A percentile compares a stretch with the other conserved stretches of the same genome.
These are phyloP conservation scores for Solea solea DNA, from an alignment of 2,113 vertebrate species.

Conservation along the genomic window DNA sequence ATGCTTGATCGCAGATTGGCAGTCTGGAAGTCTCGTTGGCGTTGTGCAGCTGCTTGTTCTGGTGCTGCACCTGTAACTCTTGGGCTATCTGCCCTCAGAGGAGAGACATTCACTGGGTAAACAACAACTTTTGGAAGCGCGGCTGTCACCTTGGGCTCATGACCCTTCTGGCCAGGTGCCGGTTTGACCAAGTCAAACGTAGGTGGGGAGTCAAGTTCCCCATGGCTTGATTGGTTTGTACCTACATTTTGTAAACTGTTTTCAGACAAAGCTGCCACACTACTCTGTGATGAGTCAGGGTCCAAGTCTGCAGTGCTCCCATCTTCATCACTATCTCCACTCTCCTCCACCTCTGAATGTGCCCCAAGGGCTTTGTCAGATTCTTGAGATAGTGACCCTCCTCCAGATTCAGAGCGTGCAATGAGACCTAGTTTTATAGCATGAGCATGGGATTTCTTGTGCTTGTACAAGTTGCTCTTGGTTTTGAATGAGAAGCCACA, in stretches of 20 bases:
- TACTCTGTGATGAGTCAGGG: slow-evolving; percentile 84
- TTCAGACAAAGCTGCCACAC: slow-evolving; percentile 80
- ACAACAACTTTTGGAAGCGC: slow-evolving; percentile 94
- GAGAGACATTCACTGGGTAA: slow-evolving; percentile 89
- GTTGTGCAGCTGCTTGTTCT: slow-evolving; percentile 84
- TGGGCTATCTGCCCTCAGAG: slow-evolving; percentile 88
- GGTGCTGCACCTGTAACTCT: slow-evolving; percentile 83
- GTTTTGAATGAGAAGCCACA: slow-evolving; percentile 99
- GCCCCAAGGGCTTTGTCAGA: slow-evolving; percentile 90
- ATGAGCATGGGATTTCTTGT: slow-evolving; percentile 99
- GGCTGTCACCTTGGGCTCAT: slow-evolving; percentile 84
- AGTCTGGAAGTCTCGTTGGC: slow-evolving; percentile 85
- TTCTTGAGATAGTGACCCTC: slow-evolving; percentile 88
- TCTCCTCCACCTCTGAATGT: slow-evolving; percentile 93
- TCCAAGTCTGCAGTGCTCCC: slow-evolving; percentile 86
- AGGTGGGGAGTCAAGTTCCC: slow-evolving; percentile 56
- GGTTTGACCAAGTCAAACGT: slow-evolving; percentile 77
- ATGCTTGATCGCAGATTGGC: slow-evolving; percentile 76
- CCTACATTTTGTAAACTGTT: slow-evolving; percentile 75
- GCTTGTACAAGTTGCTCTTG: slow-evolving; percentile 99
- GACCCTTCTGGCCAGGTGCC: slow-evolving; percentile 68
- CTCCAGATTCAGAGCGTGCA: slow-evolving; percentile 87
- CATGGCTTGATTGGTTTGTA: slow-evolving; percentile 70
- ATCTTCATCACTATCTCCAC: slow-evolving; percentile 94
- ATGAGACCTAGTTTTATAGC: slow-evolving; percentile 95